Evolutionary conservation across 1,140 invertebrate species (phyloP), one percentile per base, ranked within the genome.

Genomic region (Hypsibius dujardini): DNA sequence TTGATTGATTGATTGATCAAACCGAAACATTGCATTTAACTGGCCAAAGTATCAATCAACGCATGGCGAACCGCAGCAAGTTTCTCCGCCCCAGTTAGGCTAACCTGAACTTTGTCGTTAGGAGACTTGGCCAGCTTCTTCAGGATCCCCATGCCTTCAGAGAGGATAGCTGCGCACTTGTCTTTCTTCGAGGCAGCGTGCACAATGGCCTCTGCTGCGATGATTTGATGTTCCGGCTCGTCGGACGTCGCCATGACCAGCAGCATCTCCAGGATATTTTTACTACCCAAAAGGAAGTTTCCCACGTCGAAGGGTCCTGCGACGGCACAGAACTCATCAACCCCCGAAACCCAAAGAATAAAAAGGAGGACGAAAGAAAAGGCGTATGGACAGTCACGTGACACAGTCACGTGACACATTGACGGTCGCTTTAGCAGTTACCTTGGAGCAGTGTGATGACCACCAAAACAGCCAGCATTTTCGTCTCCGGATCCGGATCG

Each of bases 121-220:
- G 88, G 87, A 1, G 90, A 92, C 74, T 89, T 85, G 79, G 96
- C 98, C 0, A 99, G 80, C 71, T 89, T 87, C 77, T 98, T 96
- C 0, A 99, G 80, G 74, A 99, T 95, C 72, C 92, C 88, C 14
- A 93, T 86, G 70, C 95, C 96, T 77, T 92, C 88, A 67, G 84
- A 86, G 45, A 97, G 87, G 46, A 99, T 90, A 1, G 90, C 86
- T 73, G 86, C 87, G 1, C 92, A 93, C 80, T 96, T 95, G 76
- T 98, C 94, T 79, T 96, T 95, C 77, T 98, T 99, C 0, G 91
- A 92, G 1, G 95, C 88, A 14, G 94, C 92, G 42, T 92, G 91
- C 74, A 97, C 90, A 2, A 98, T 86, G 74, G 94, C 95, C 81
- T 98, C 95, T 76, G 92, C 92, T 2, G 94, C 89, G 47, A 96